phyloP scores from a whole-genome alignment of 2,113 vertebrate genomes.

The Uria lomvia region DNA sequence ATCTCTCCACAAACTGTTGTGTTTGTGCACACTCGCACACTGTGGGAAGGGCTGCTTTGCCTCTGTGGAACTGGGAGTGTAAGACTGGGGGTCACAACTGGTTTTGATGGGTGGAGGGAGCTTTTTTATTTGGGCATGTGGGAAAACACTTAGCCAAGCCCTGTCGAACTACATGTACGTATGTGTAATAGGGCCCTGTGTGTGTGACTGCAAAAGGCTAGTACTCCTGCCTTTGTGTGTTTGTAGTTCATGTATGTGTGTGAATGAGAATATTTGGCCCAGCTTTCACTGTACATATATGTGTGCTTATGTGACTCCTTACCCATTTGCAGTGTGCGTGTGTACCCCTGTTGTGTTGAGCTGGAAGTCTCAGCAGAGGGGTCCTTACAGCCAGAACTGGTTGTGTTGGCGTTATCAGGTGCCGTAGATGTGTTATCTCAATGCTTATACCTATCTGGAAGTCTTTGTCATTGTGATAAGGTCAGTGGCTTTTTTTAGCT shows the following conservation, averaged over 20 bases:
- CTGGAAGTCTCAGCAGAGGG: background rate
- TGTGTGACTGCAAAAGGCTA: background rate
- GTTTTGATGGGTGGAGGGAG: background rate
- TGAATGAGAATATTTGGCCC: background rate
- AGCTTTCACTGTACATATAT: background rate
- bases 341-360: background rate
- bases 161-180: fast-evolving
- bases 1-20: background rate
- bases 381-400: background rate
- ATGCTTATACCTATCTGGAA: background rate
- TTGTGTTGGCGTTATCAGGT: background rate
- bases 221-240: background rate
- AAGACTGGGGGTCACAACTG: background rate
- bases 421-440: background rate
- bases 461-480: background rate
- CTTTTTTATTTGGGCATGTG: background rate
- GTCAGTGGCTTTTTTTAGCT: background rate
- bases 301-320: background rate
- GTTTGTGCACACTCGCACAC: fast-evolving
- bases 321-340: too few species aligned
- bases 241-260: background rate
- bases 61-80: background rate
- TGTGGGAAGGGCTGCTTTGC: background rate
- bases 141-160: background rate
- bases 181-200: background rate